These are phyloP conservation scores for Isichthys henryi DNA, from an alignment of 2,113 vertebrate species.

Conservation along the genomic window DNA sequence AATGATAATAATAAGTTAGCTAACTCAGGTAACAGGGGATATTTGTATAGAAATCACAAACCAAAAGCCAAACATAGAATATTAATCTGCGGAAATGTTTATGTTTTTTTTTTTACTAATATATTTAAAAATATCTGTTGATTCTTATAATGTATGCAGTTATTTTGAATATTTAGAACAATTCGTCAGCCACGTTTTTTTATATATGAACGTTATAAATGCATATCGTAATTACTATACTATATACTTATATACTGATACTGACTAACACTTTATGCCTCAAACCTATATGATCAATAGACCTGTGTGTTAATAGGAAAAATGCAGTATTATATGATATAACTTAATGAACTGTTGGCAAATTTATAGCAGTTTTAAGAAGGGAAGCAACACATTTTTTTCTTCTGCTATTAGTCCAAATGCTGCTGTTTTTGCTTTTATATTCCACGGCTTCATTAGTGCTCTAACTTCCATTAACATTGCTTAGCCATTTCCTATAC, in stretches of 20 bases:
- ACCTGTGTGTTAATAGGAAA: background rate
- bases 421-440: background rate
- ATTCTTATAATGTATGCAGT: background rate
- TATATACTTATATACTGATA: background rate
- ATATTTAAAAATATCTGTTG: background rate
- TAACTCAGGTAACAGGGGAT: background rate
- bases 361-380: background rate
- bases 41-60: background rate
- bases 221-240: background rate
- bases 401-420: background rate
- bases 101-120: background rate
- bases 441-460: background rate
- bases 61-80: background rate
- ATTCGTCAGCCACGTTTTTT: background rate
- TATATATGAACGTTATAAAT: background rate
- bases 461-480: background rate
- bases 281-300: background rate
- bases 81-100: background rate
- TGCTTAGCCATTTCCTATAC: background rate
- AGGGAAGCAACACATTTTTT: background rate
- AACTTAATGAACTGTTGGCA: background rate
- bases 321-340: background rate
- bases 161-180: background rate
- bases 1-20: background rate
- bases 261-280: background rate